Base-by-base conservation (phyloP, 2,113 vertebrate species). In the Varanus salvator region DNA sequence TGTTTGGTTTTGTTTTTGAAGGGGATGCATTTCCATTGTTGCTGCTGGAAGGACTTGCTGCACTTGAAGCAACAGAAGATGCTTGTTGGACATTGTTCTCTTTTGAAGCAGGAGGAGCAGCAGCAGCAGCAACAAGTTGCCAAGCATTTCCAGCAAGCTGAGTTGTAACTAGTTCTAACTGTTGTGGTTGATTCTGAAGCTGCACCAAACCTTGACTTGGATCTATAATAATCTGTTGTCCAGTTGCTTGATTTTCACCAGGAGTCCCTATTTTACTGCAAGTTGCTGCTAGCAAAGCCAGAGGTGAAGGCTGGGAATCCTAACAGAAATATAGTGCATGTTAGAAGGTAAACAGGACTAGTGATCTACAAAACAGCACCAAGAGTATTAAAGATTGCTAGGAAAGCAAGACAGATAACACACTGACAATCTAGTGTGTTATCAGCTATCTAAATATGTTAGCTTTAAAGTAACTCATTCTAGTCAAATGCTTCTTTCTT, bases 251-350 rank as follows among this genome's bases (percentile, higher is more conserved):
- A 94, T 97, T 98, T 96, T 99, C 98, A 95, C 97, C 98, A 89
- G 98, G 97, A 94, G 98, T 98, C 95, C 99, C 99, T 97, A 99
- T 99, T 97, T 99, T 99, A 98, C 99, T 99, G 98, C 99, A 99
- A 96, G 99, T 99, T 93, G 99, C 99, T 91, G 99, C 99, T 92
- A 99, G 98, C 96, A 99, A 97, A 97, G 99, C 99, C 2, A 99
- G 97, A 94, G 99, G 99, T 93, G 99, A 99, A 93, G 99, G 99
- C 96, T 99, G 99, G 92, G 98, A 98, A 97, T 99, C 99, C 99
- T 99, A 95, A 80, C 96, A 96, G 6, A 92, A 95, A 93, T 93
- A 96, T 91, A 97, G 96, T 97, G 97, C 94, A 93, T 95, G 97
- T 95, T 96, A 98, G 96, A 96, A 96, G 96, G 97, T 97, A 93